A percentile compares a stretch with the other conserved stretches of the same genome.
Conservation (phyloP, 35 echinoderm and acorn worm genomes). For the Anneissia japonica region DNA sequence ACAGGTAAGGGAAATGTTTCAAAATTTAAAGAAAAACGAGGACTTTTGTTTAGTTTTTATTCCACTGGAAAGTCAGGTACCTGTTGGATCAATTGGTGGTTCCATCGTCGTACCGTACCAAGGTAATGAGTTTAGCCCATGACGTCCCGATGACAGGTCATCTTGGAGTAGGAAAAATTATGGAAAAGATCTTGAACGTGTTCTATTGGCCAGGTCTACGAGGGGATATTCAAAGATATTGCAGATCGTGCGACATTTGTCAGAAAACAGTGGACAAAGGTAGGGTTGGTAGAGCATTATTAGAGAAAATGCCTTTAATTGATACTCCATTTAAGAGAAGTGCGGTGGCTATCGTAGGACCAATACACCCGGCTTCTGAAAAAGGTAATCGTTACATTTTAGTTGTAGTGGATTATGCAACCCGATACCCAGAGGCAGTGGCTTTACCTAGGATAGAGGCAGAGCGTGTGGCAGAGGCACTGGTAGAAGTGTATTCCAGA, state of each 20-base stretch:
- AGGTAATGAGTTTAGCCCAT: constrained; percentile 43
- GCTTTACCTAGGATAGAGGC: background rate
- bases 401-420: constrained; percentile 18
- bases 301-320: constrained; percentile 48
- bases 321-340: constrained; percentile 35
- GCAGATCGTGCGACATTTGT: constrained; percentile 54
- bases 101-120: constrained; percentile 20
- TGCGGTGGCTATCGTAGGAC: constrained; percentile 32
- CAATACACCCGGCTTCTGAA: background rate
- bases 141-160: constrained; percentile 40
- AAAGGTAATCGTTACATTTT: too few relatives aligned
- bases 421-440: constrained; percentile 20
- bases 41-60: too few relatives aligned
- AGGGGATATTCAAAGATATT: constrained; percentile 19
- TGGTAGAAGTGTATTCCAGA: background rate
- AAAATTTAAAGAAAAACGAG: too few relatives aligned
- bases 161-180: constrained; percentile 26
- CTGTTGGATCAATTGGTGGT: constrained; percentile 57
- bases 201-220: constrained; percentile 50
- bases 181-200: constrained; percentile 7
- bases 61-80: too few relatives aligned
- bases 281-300: constrained; percentile 22
- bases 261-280: constrained; percentile 39
- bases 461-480: constrained; percentile 12
- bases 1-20: too few relatives aligned